Evolutionary conservation across 2,113 vertebrate species (phyloP).

Genomic region (Hypanus sabinus): DNA sequence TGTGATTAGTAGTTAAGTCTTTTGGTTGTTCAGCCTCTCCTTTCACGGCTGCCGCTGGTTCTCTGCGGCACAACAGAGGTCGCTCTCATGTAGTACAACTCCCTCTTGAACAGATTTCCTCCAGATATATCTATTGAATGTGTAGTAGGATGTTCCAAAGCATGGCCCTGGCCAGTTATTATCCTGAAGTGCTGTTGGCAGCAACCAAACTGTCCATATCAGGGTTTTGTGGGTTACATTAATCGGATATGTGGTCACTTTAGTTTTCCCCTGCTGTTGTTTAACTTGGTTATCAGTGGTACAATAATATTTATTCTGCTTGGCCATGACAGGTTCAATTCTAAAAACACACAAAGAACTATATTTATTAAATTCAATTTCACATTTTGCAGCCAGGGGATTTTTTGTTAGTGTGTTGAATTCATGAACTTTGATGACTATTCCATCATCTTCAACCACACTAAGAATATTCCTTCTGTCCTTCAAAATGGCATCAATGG

Average conservation of each 20-base stretch:
- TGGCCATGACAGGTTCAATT: background rate
- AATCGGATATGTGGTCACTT: background rate
- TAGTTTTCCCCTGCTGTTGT: background rate
- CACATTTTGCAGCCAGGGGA: background rate
- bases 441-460: background rate
- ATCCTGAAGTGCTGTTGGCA: background rate
- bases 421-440: background rate
- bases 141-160: background rate
- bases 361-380: background rate
- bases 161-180: too few species aligned
- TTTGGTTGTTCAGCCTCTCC: too few species aligned
- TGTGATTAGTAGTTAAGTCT: too few species aligned
- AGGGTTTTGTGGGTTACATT: background rate
- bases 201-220: background rate
- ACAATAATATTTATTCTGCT: background rate
- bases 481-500: background rate
- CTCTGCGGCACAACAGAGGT: too few species aligned
- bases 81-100: too few species aligned
- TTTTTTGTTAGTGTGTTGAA: background rate
- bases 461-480: background rate
- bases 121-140: too few species aligned
- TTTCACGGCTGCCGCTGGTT: too few species aligned
- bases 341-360: too few species aligned
- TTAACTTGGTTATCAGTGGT: background rate
- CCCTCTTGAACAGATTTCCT: too few species aligned